phyloP scores from a whole-genome alignment of 37 sponge, comb jelly and placozoan species.

The Chondrosia reniformis region DNA sequence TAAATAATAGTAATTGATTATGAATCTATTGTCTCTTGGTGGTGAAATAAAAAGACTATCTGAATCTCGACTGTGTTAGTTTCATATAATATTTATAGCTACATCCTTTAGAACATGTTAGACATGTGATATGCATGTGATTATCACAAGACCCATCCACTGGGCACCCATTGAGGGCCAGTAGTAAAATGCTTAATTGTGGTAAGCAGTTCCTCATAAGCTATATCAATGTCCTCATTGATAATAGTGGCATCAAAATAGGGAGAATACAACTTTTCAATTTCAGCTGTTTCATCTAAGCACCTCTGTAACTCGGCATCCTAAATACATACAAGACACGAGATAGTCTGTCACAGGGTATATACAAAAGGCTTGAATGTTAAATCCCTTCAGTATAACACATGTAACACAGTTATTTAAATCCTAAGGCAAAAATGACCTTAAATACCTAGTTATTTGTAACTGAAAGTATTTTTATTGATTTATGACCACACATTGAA shows the following conservation, averaged over 20 bases:
- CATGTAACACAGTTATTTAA: not conserved
- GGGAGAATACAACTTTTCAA: slow-evolving; percentile 60
- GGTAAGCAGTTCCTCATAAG: slow-evolving; percentile 69
- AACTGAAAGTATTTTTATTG: too few relatives aligned
- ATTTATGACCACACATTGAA: too few relatives aligned
- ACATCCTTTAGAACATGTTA: not conserved
- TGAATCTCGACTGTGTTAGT: too few relatives aligned
- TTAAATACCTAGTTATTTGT: too few relatives aligned
- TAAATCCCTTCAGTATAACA: not conserved
- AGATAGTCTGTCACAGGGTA: too few relatives aligned
- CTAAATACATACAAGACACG: slow-evolving; percentile 21
- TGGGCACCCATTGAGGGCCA: slow-evolving; percentile 78
- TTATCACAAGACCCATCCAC: slow-evolving; percentile 58
- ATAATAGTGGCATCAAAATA: slow-evolving; percentile 76
- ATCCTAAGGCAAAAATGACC: too few relatives aligned
- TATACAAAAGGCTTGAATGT: not conserved
- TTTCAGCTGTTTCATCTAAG: slow-evolving; percentile 49
- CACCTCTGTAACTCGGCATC: slow-evolving; percentile 61
- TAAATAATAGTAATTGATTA: too few relatives aligned
- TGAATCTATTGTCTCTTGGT: too few relatives aligned
- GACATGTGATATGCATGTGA: slow-evolving; percentile 11
- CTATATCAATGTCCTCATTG: slow-evolving; percentile 76
- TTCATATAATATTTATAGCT: too few relatives aligned
- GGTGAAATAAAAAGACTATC: too few relatives aligned
- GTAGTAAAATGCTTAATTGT: slow-evolving; percentile 56